Evolutionary conservation across 2,888 invertebrate genomes (phyloP).

Genomic region (Bombylius major): DNA sequence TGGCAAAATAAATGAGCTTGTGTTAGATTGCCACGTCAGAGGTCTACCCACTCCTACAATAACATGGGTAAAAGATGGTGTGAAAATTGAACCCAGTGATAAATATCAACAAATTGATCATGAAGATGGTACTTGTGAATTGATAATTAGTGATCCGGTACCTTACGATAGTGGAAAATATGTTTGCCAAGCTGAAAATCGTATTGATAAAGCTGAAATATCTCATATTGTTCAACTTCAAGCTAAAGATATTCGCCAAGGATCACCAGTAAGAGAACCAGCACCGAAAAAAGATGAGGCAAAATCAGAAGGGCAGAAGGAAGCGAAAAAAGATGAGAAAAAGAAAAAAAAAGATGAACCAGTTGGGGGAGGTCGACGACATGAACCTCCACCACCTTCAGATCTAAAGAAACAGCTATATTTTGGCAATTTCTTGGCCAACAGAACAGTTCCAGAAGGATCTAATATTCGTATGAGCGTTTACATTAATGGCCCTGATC

Average conservation of each 20-base stretch:
- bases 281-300: slow-evolving; percentile 5
- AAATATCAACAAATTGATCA: slow-evolving; percentile 55
- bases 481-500: slow-evolving; percentile 60
- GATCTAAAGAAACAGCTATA: slow-evolving; percentile 36
- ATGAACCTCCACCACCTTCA: slow-evolving; percentile 35
- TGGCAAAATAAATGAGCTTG: slow-evolving; percentile 51
- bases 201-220: slow-evolving; percentile 60
- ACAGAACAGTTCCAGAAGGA: slow-evolving; percentile 61
- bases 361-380: slow-evolving; percentile 23
- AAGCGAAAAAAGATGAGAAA: slow-evolving; percentile 19
- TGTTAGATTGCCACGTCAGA: slow-evolving; percentile 65
- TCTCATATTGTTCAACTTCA: slow-evolving; percentile 56
- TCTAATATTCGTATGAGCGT: slow-evolving; percentile 67
- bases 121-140: slow-evolving; percentile 60
- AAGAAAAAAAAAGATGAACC: slow-evolving; percentile 25
- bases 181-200: slow-evolving; percentile 52
- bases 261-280: slow-evolving; percentile 26
- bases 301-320: slow-evolving; percentile 11
- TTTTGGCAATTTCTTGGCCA: slow-evolving; percentile 64
- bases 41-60: slow-evolving; percentile 58
- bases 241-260: slow-evolving; percentile 36
- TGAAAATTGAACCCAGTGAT: slow-evolving; percentile 43
- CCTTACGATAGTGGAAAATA: slow-evolving; percentile 43
- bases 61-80: slow-evolving; percentile 65
- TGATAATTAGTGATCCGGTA: slow-evolving; percentile 53